Evolutionary conservation across 1,140 invertebrate species (phyloP), one percentile per base, ranked within the genome.

Genomic region (Achatina immaculata): DNA sequence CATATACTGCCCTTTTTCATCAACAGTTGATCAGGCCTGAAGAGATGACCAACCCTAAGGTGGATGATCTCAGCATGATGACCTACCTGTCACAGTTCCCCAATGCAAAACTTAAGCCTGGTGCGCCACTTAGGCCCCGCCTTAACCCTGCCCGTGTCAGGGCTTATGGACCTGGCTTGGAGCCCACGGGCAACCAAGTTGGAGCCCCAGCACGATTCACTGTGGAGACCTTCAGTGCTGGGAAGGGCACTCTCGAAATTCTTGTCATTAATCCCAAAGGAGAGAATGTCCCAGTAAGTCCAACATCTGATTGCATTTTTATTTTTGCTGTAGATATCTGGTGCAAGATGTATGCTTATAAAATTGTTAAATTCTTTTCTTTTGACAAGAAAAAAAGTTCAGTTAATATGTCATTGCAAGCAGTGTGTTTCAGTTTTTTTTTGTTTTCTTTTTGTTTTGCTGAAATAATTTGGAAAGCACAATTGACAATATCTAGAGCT

Each of bases 21-120:
- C 68, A 87, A 21, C 86, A 97, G 94, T 93, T 98, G 31, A 96
- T 98, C 82, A 96, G 95, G 92, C 96, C 97, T 11, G 95, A 97
- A 87, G 97, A 98, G 92, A 95, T 98, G 93, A 94, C 96, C 42
- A 97, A 97, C 92, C 96, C 96, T 6, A 97, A 97, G 87, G 95
- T 98, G 74, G 97, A 98, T 90, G 97, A 98, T 89, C 93, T 96
- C 91, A 96, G 95, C 28, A 97, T 98, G 95, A 98, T 98, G 97
- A 98, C 97, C 0, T 98, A 98, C 90, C 92, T 98, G 79, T 96
- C 96, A 42, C 96, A 98, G 90, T 98, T 96, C 92, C 96, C 97
- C 55, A 96, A 95, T 89, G 95, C 96, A 16, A 97, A 97, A 92
- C 90, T 97, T 58, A 97, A 96, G 89, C 89, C 93, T 43, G 95